Base-by-base conservation (phyloP, 1,140 invertebrate genomes). In the Nylanderia fulva region DNA sequence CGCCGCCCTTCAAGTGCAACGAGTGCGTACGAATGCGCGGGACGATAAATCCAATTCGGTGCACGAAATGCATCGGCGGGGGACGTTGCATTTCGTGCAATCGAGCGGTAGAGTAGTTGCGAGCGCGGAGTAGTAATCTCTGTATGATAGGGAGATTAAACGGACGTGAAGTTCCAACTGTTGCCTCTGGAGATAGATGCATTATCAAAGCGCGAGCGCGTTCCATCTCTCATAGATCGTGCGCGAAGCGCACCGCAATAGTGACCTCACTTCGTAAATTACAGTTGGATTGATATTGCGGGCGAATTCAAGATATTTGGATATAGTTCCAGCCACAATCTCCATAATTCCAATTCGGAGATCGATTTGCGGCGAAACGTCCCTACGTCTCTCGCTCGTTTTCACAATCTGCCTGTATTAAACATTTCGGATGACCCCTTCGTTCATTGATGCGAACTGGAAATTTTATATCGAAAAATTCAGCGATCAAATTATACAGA, bases 121-220 rank as follows among this genome's bases (percentile, higher is more conserved):
- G n/a, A n/a, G n/a, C n/a, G n/a, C n/a, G 77, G 69, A 27, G 52
- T 58, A 58, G 36, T 82, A 82, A 82, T 82, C 77, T 82, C 75
- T 36, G 21, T 58, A 77, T 85, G 75, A 85, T 85, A 80, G 75
- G 42, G 54, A 80, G 76, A 85, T 68, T 79, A 79, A 80, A 66
- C 61, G 74, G 63, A 77, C 39, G 52, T 45, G 52, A 85, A 80
- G 75, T 85, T 69, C 75, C 84, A 85, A 85, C 84, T 85, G 75
- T 85, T 85, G 74, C 75, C 84, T 68, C 66, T 80, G 61, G 61
- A 85, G 76, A 85, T 80, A 79, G 84, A 80, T 85, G 56, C 39
- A 68, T 85, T 68, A 85, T 85, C 84, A 85, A 80, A 80, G 61
- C 58, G n/a, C 48, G 80, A 11, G n/a, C 27, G 63, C 27, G 63